Conservation (phyloP, 1,140 invertebrate species). For the Holcopasites calliopsidis region DNA sequence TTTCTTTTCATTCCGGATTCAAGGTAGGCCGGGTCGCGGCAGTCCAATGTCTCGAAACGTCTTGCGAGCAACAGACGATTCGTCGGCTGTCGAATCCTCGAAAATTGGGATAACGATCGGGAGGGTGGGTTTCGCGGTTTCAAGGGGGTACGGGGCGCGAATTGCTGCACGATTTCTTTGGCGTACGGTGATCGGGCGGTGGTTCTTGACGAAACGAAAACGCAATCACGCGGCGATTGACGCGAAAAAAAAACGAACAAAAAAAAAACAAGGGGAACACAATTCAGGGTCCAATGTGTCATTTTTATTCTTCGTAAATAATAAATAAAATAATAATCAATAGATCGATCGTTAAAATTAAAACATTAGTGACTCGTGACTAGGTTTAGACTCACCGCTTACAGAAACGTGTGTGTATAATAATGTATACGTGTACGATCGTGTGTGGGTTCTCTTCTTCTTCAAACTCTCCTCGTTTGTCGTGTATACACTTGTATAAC, state of each 20-base stretch:
- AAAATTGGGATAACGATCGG: background rate
- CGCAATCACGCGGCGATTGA: conserved; percentile 2
- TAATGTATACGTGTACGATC: conserved; percentile 45
- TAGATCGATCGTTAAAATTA: conserved; percentile 75
- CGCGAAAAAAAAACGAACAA: background rate
- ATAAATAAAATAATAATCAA: conserved; percentile 79
- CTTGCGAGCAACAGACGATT: conserved; percentile 6
- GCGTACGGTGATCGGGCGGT: background rate
- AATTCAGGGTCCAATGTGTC: conserved; percentile 69
- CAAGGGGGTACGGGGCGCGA: background rate
- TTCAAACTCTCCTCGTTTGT: background rate
- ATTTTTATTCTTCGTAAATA: conserved; percentile 77
- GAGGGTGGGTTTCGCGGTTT: background rate
- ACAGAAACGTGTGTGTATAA: conserved; percentile 67
- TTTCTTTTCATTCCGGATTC: conserved; percentile 22
- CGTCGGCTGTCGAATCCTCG: background rate
- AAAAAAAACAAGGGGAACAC: conserved; percentile 16
- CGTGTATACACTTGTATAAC: conserved; percentile 45
- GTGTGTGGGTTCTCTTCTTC: conserved; percentile 5
- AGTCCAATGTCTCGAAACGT: conserved; percentile 51
- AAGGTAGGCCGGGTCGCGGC: conserved; percentile 62
- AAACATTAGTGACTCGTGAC: conserved; percentile 79
- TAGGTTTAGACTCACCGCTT: conserved; percentile 80
- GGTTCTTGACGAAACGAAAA: background rate
- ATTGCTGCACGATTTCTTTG: background rate